Percentiles rank a stretch among this genome's conserved stretches.
These are phyloP conservation scores for Nephrotoma flavescens DNA, from an alignment of 2,888 invertebrate genomes.

Conservation along the genomic window DNA sequence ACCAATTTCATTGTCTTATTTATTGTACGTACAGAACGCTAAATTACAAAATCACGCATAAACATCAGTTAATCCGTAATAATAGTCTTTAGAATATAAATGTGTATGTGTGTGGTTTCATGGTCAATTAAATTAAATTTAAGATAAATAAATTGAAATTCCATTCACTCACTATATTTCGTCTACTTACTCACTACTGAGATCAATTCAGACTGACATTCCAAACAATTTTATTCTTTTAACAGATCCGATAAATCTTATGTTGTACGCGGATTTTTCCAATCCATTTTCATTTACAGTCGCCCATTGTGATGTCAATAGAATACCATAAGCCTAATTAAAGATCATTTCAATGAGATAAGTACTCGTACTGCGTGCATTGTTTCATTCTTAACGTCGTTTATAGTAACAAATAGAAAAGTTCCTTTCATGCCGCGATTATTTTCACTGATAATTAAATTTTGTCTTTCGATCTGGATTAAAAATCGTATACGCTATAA, in stretches of 20 bases:
- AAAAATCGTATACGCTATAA: background rate
- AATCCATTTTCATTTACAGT: background rate
- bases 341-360: background rate
- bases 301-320: background rate
- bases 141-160: background rate
- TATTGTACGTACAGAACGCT: no score
- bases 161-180: background rate
- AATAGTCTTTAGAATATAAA: background rate
- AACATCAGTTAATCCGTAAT: background rate
- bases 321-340: background rate
- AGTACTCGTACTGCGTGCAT: background rate
- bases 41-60: background rate
- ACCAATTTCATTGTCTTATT: background rate
- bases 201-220: background rate
- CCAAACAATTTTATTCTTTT: background rate
- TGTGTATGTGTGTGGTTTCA: background rate
- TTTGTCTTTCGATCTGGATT: background rate
- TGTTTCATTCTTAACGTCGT: background rate
- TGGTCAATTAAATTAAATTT: background rate
- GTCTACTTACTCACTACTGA: no score
- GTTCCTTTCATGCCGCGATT: background rate
- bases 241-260: background rate
- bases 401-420: background rate
- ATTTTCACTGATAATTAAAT: background rate
- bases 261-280: background rate